phyloP scores from a whole-genome alignment of 2,888 invertebrate genomes.

The Drosophila melanocephala region DNA sequence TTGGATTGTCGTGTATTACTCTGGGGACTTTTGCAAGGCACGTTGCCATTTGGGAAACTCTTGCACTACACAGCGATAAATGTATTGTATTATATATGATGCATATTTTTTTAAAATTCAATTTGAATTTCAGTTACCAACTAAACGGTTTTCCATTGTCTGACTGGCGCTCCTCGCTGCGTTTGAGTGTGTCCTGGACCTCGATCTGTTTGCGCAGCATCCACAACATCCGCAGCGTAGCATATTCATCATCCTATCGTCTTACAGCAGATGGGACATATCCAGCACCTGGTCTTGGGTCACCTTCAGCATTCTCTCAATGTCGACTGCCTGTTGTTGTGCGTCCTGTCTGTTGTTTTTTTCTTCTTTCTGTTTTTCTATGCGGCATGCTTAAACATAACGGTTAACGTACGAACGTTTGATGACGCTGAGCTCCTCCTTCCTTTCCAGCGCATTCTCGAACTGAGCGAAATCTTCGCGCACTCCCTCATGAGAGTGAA shows the following conservation, averaged over 20 bases:
- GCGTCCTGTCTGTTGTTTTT: neutral
- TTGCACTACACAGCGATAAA: slow-evolving; percentile 13
- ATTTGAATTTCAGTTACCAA: slow-evolving; percentile 21
- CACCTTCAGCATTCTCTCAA: neutral
- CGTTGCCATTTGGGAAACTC: slow-evolving; percentile 31
- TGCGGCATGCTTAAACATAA: neutral
- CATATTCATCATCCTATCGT: slow-evolving; percentile 14
- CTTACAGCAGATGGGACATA: neutral
- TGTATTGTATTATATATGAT: neutral
- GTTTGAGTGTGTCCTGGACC: slow-evolving; percentile 18
- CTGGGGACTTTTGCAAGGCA: neutral
- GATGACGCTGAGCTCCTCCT: neutral
- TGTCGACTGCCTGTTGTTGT: neutral
- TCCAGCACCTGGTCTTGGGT: neutral
- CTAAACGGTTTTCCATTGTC: slow-evolving; percentile 29
- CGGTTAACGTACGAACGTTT: slow-evolving; percentile 20
- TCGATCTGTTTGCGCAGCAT: slow-evolving; percentile 30
- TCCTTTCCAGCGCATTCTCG: slow-evolving; percentile 6
- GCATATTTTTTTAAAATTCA: neutral
- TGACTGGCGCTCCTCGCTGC: neutral
- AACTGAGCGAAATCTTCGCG: slow-evolving; percentile 1
- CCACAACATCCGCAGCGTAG: neutral
- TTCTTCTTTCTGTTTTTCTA: neutral
- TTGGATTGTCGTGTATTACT: neutral
- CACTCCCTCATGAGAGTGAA: too few relatives aligned